phyloP scores from a whole-genome alignment of 2,113 vertebrate species.

The Climacteris rufus region DNA sequence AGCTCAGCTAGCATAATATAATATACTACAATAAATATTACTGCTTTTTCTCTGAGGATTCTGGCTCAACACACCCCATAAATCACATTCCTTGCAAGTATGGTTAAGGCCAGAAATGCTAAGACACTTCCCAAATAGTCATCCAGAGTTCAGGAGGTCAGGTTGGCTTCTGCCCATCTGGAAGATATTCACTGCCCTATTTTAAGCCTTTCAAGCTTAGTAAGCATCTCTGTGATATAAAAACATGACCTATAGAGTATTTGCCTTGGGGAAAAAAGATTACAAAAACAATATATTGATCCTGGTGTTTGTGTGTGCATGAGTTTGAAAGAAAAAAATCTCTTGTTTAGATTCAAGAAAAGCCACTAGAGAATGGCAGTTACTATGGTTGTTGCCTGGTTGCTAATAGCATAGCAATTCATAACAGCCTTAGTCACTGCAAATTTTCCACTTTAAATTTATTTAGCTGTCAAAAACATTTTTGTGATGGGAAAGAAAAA shows the following conservation, averaged over 20 bases:
- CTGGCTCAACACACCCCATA: not conserved
- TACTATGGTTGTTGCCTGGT: constrained; percentile 11
- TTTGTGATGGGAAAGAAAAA: not conserved
- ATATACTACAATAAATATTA: not conserved
- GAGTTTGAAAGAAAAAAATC: not conserved
- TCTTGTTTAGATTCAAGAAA: not conserved
- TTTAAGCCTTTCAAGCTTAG: not conserved
- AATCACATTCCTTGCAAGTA: not conserved
- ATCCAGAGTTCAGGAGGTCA: not conserved
- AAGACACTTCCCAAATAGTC: not conserved
- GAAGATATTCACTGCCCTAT: not conserved
- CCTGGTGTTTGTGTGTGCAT: not conserved
- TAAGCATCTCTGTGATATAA: not conserved
- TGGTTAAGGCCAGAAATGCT: not conserved
- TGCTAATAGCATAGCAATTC: constrained; percentile 10
- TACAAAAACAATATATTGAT: not conserved
- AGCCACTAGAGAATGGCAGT: not conserved
- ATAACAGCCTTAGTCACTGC: not conserved
- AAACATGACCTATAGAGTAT: not conserved
- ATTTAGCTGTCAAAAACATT: constrained; percentile 5
- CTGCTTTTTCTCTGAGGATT: not conserved
- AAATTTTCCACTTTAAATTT: not conserved
- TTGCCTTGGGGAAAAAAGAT: not conserved
- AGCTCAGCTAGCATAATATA: not conserved
- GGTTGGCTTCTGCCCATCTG: not conserved